Conservation (phyloP, 2,797 vertebrate genomes). For the Cuniculus paca region DNA sequence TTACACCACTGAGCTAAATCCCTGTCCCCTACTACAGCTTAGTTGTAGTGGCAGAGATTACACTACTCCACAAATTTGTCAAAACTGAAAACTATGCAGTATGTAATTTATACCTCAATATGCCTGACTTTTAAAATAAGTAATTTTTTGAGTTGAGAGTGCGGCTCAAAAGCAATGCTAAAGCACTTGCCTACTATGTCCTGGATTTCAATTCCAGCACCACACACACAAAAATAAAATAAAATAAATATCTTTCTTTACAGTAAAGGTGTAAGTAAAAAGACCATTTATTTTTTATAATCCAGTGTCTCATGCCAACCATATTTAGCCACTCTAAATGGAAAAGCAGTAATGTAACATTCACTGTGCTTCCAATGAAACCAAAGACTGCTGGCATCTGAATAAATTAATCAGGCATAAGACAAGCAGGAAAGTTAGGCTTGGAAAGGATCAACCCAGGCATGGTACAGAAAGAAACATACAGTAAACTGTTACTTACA, state of each 20-base stretch:
- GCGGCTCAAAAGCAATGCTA: not conserved
- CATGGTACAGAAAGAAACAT: constrained; percentile 35
- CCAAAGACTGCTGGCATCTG: not conserved
- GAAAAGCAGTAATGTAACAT: constrained; percentile 18
- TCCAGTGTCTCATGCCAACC: not conserved
- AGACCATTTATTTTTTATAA: constrained; percentile 54
- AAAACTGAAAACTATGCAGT: constrained; percentile 51
- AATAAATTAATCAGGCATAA: constrained; percentile 49
- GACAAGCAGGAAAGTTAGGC: not conserved
- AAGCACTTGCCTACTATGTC: not conserved
- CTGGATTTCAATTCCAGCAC: not conserved
- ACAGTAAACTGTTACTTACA: not conserved
- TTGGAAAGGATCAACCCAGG: not conserved
- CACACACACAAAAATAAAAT: not conserved
- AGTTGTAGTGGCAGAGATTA: not conserved
- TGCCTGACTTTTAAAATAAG: not conserved
- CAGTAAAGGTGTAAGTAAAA: constrained; percentile 1
- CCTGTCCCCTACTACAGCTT: not conserved
- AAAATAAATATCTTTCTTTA: constrained; percentile 26
- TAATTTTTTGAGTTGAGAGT: not conserved
- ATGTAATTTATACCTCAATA: constrained; percentile 1
- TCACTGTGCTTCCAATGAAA: not conserved
- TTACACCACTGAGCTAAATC: too few species aligned
- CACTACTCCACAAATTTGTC: not conserved
- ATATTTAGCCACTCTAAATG: constrained; percentile 49